Conservation (phyloP, 37 sponge, comb jelly and placozoan genomes). For the Cliona cf. orientalis region DNA sequence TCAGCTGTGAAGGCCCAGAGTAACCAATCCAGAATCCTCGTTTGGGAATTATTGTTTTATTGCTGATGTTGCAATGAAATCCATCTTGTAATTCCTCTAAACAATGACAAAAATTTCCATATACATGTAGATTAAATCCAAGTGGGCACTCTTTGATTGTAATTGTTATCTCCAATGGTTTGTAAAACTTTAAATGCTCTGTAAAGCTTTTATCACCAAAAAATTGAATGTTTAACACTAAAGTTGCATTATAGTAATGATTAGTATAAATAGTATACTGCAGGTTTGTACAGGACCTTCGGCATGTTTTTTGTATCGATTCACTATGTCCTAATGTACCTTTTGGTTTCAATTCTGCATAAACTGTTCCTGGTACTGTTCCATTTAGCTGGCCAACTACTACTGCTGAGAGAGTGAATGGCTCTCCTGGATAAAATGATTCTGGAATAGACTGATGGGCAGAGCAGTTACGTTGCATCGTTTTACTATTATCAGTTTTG, state of each 20-base stretch:
- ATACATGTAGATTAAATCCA: not conserved
- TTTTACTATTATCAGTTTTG: not conserved
- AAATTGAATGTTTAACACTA: not conserved
- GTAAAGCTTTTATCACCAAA: not conserved
- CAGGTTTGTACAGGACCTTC: not conserved
- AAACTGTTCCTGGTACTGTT: slow-evolving; percentile 6
- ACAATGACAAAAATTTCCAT: not conserved
- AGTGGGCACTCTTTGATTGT: slow-evolving; percentile 19
- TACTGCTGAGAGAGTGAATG: not conserved
- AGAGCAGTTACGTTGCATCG: not conserved
- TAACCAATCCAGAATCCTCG: too few relatives aligned
- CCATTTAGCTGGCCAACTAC: slow-evolving; percentile 23
- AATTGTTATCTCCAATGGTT: not conserved
- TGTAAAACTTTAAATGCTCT: not conserved
- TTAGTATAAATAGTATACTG: not conserved
- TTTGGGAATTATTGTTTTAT: too few relatives aligned
- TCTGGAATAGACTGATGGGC: not conserved
- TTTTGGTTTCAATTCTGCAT: not conserved
- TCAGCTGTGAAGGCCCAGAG: too few relatives aligned
- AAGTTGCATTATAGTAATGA: not conserved
- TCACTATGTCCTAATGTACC: not conserved
- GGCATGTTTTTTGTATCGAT: not conserved
- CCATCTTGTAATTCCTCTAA: not conserved
- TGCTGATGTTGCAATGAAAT: not conserved
- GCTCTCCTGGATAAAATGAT: slow-evolving; percentile 33